A percentile compares a stretch with the other conserved stretches of the same genome.
Conservation (phyloP, 2,113 vertebrate species). For the Taxidea taxus region DNA sequence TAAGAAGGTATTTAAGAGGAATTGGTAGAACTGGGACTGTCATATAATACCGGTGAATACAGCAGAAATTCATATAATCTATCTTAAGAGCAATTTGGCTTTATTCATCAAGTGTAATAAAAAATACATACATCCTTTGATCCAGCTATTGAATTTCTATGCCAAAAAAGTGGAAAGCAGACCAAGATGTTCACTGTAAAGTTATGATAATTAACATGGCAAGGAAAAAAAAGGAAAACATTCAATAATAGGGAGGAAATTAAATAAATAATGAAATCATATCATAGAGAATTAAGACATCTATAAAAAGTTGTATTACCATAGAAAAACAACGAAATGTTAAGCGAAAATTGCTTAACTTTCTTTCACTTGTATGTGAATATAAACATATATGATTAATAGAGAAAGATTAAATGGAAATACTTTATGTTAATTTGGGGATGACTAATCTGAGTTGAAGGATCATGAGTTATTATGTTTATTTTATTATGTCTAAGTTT, state of each 20-base stretch:
- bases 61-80: neutral
- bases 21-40: neutral
- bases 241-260: neutral
- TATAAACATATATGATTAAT: neutral
- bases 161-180: neutral
- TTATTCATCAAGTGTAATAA: neutral
- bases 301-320: neutral
- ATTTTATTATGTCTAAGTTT: neutral
- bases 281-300: neutral
- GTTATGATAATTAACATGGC: neutral
- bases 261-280: neutral
- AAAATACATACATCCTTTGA: neutral
- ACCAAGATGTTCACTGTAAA: neutral
- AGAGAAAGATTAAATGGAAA: neutral
- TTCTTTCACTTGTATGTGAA: neutral
- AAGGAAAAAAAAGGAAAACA: slow-evolving; percentile 7
- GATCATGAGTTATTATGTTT: neutral
- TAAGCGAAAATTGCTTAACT: neutral
- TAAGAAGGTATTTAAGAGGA: neutral
- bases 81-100: neutral
- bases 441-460: neutral
- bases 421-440: neutral
- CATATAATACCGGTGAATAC: neutral
- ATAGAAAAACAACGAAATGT: neutral
- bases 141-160: neutral